These are phyloP conservation scores for Sisyra nigra DNA, from an alignment of 2,888 invertebrate species.

Conservation along the genomic window DNA sequence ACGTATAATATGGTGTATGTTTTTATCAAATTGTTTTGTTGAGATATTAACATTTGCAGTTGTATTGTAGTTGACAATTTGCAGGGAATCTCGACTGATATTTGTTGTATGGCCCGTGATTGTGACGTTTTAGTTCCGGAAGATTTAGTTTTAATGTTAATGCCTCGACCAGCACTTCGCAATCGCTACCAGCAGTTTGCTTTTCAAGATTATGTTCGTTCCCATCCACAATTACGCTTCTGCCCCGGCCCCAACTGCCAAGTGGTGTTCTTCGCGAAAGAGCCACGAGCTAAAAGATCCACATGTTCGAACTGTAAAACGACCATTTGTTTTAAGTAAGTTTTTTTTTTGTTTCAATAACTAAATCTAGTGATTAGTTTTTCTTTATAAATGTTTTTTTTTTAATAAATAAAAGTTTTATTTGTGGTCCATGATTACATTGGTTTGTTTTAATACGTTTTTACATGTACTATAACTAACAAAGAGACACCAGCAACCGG, in stretches of 20 bases:
- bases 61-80: constrained; percentile 7
- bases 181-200: constrained; percentile 92
- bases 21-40: no score
- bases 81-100: constrained; percentile 59
- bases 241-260: constrained; percentile 95
- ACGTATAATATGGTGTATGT: no score
- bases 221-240: constrained; percentile 78
- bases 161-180: constrained; percentile 65
- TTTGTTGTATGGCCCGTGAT: constrained; percentile 93
- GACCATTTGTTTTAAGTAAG: constrained; percentile 61
- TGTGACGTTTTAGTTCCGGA: constrained; percentile 93
- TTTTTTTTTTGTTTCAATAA: constrained; percentile 8
- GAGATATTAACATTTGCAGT: no score
- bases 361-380: background rate
- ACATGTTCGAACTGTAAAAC: constrained; percentile 80
- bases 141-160: constrained; percentile 79
- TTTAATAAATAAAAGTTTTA: no score
- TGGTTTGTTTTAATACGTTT: no score
- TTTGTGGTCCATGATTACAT: no score
- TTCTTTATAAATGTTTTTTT: constrained; percentile 2
- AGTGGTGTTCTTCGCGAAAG: constrained; percentile 72
- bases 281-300: constrained; percentile 68
- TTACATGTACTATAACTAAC: no score
- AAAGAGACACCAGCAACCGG: no score
- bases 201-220: constrained; percentile 91